Conservation (phyloP, 2,113 vertebrate species). For the Gavia stellata region DNA sequence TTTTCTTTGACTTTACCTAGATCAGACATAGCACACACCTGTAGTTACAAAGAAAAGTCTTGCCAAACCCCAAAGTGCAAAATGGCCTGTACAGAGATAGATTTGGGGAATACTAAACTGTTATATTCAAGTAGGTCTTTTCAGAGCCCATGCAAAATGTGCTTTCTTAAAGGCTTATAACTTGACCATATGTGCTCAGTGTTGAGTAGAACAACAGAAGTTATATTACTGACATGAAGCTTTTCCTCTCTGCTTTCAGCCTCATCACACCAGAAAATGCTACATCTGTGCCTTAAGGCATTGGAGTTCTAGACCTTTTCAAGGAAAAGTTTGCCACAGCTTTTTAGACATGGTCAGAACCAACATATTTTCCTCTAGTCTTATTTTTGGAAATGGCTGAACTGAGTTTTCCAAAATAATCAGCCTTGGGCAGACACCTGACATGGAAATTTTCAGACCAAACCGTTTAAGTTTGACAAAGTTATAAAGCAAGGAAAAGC, state of each 20-base stretch:
- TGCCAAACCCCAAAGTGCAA: neutral
- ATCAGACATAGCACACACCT: neutral
- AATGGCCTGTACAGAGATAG: neutral
- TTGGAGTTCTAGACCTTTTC: neutral
- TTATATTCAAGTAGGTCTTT: neutral
- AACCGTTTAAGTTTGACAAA: neutral
- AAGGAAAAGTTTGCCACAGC: neutral
- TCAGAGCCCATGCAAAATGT: neutral
- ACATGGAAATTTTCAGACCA: conserved; percentile 36
- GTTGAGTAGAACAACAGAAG: neutral
- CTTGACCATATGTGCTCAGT: neutral
- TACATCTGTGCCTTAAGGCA: neutral
- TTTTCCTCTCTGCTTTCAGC: neutral
- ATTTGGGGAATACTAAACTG: neutral
- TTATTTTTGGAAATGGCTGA: conserved; percentile 54
- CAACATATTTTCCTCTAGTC: conserved; percentile 32
- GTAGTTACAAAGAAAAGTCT: neutral
- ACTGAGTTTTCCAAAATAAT: conserved; percentile 55
- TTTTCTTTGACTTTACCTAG: neutral
- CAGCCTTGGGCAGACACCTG: conserved; percentile 25
- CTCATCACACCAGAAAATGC: neutral
- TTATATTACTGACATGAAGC: neutral
- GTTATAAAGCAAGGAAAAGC: neutral
- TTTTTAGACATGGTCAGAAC: conserved; percentile 38
- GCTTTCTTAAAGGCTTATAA: neutral